phyloP scores from a whole-genome alignment of 2,113 vertebrate genomes.

The Oenanthe melanoleuca region DNA sequence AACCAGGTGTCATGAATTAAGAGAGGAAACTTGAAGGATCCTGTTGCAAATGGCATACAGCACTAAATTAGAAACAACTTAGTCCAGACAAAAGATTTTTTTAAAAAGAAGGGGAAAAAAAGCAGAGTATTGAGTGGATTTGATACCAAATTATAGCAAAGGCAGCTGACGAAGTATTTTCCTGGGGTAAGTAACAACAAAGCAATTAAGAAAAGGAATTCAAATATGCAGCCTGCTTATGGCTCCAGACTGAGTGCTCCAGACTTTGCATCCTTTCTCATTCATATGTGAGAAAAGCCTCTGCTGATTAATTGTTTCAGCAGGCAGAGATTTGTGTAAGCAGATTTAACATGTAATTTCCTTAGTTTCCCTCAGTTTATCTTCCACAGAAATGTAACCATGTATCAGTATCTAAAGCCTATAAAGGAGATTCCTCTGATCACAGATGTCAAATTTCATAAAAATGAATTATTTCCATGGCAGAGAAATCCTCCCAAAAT shows the following conservation, averaged over 20 bases:
- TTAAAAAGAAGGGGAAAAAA: not conserved
- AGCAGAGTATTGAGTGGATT: not conserved
- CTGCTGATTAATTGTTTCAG: not conserved
- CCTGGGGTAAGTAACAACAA: slow-evolving; percentile 57
- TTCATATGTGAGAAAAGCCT: not conserved
- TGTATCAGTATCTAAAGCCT: not conserved
- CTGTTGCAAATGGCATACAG: slow-evolving; percentile 66
- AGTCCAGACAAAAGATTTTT: slow-evolving; percentile 45
- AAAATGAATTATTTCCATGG: not conserved
- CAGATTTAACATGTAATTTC: not conserved
- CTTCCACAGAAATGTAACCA: not conserved
- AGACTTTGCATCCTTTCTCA: not conserved
- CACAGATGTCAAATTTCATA: not conserved
- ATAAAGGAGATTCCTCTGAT: not conserved
- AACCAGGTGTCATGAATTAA: slow-evolving; percentile 70
- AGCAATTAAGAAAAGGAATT: slow-evolving; percentile 65
- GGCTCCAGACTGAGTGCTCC: not conserved
- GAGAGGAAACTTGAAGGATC: slow-evolving; percentile 64
- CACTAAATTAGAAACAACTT: slow-evolving; percentile 76
- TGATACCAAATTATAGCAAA: slow-evolving; percentile 39
- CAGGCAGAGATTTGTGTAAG: not conserved
- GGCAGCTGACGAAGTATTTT: slow-evolving; percentile 58
- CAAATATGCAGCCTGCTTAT: slow-evolving; percentile 37
- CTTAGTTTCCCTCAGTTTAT: not conserved
- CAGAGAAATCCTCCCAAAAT: not conserved